Percentiles rank a stretch among this genome's conserved stretches.
phyloP scores from a whole-genome alignment of 2,888 invertebrate genomes.

The Horisme vitalbata region DNA sequence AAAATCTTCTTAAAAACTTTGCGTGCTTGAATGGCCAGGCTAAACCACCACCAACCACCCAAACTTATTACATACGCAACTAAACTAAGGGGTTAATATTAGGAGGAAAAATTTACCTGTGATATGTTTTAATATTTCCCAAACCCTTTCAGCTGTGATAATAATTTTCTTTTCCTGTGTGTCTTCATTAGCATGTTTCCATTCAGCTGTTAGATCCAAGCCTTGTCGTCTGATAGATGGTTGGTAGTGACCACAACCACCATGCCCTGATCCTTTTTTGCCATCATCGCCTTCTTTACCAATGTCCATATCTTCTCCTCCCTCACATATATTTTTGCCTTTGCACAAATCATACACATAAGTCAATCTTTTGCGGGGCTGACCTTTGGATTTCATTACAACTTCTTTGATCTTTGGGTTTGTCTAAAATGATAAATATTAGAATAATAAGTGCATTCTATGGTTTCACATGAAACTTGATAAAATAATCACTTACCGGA shows the following conservation, averaged over 20 bases:
- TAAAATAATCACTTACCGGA: constrained; percentile 86
- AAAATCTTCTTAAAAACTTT: background rate
- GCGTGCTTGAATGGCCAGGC: too few species aligned
- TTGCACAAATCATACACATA: constrained; percentile 99
- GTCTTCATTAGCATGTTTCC: constrained; percentile 99
- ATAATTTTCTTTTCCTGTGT: constrained; percentile 97
- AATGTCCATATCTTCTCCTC: constrained; percentile 98
- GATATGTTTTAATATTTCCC: constrained; percentile 98
- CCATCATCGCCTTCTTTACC: constrained; percentile 89
- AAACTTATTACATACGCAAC: too few species aligned
- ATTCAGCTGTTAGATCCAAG: constrained; percentile 97
- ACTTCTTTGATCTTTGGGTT: constrained; percentile 97
- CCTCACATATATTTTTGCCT: constrained; percentile 98
- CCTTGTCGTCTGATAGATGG: constrained; percentile 95
- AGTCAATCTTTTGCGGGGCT: constrained; percentile 95
- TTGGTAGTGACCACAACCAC: constrained; percentile 99
- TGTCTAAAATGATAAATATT: constrained; percentile 81
- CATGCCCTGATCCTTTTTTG: constrained; percentile 87
- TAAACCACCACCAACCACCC: too few species aligned
- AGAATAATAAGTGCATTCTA: background rate
- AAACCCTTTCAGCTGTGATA: constrained; percentile 97
- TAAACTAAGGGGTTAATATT: too few species aligned
- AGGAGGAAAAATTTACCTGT: constrained; percentile 82
- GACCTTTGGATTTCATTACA: constrained; percentile 97
- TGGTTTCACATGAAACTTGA: too few species aligned